These are phyloP conservation scores for Gonatopus flavifemur DNA, from an alignment of 1,140 invertebrate species.

Conservation along the genomic window DNA sequence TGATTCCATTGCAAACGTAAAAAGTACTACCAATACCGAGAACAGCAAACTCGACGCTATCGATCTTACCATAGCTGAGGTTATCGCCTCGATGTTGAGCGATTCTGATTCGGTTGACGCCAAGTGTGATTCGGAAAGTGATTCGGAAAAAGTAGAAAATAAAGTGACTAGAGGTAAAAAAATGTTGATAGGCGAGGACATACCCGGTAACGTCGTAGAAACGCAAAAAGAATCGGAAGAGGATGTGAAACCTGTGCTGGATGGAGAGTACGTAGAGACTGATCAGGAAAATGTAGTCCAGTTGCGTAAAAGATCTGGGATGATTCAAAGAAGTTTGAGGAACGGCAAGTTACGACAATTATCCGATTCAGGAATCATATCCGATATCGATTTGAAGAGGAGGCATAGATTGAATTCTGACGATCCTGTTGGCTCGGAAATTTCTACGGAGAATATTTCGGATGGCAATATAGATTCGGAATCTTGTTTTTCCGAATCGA, in stretches of 20 bases:
- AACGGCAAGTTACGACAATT: conserved; percentile 66
- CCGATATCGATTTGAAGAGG: conserved; percentile 57
- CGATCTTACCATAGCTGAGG: conserved; percentile 52
- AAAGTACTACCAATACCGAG: conserved; percentile 8
- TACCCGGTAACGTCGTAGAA: conserved; percentile 31
- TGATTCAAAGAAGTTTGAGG: conserved; percentile 59
- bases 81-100: conserved; percentile 51
- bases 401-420: conserved; percentile 62
- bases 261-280: conserved; percentile 25
- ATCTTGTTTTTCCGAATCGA: conserved; percentile 63
- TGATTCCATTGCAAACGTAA: conserved; percentile 12
- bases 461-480: conserved; percentile 58
- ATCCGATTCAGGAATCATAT: conserved; percentile 51
- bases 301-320: conserved; percentile 31
- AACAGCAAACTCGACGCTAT: conserved; percentile 33
- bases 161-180: conserved; percentile 39
- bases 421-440: conserved; percentile 60
- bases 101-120: conserved; percentile 38
- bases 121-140: conserved; percentile 21
- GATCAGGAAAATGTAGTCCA: conserved; percentile 29
- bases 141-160: conserved; percentile 26
- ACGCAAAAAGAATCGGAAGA: conserved; percentile 49
- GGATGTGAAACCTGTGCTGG: conserved; percentile 29
- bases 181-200: conserved; percentile 36
- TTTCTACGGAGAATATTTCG: conserved; percentile 60